phyloP scores from a whole-genome alignment of 92 coral and sea anemone species.

The Metridium senile region DNA sequence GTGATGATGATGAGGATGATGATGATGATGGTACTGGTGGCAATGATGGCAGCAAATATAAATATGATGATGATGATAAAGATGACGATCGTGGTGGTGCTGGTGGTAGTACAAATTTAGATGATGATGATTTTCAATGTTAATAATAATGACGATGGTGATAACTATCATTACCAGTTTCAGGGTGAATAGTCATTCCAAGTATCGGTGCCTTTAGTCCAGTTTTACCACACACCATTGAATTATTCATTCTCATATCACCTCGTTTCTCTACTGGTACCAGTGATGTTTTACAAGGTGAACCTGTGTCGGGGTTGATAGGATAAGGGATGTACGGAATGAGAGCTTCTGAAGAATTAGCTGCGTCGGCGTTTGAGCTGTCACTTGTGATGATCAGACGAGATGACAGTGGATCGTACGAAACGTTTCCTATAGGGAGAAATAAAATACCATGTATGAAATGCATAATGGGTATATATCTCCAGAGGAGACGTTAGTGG shows the following conservation, averaged over 20 bases:
- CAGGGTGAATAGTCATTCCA: constrained; percentile 98
- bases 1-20: not conserved
- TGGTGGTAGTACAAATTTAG: not conserved
- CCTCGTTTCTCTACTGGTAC: constrained; percentile 76
- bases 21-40: not conserved
- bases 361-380: constrained; percentile 88
- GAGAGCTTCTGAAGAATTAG: constrained; percentile 75
- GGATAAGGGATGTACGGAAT: constrained; percentile 99
- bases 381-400: constrained; percentile 91
- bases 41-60: not conserved
- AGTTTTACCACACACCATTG: constrained; percentile 87
- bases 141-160: too few relatives aligned
- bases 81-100: not conserved
- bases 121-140: not conserved
- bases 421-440: constrained; percentile 70
- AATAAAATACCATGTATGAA: too few relatives aligned
- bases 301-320: constrained; percentile 90
- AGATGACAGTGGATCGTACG: constrained; percentile 92
- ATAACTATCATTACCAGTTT: constrained; percentile 90
- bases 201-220: constrained; percentile 94
- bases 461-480: too few relatives aligned
- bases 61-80: not conserved
- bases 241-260: constrained; percentile 81
- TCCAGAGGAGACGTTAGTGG: constrained; percentile 90
- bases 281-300: constrained; percentile 78